Percentiles rank a stretch among this genome's conserved stretches.
phyloP scores from a whole-genome alignment of 2,797 vertebrate genomes.

The Enteromius unitaeniatus region DNA sequence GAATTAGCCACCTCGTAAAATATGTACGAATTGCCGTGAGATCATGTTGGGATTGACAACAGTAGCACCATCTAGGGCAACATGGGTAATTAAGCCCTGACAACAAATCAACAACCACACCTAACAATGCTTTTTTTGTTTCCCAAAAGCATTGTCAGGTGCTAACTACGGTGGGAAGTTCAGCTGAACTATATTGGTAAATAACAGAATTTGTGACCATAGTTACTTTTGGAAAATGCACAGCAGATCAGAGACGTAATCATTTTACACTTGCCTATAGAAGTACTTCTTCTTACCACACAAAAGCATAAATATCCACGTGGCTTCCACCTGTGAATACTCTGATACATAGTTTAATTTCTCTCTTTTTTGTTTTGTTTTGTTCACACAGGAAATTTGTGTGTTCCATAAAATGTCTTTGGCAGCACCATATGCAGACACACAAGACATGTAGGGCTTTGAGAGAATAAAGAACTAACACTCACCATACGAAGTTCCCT shows the following conservation, averaged over 20 bases:
- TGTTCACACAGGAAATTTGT: not conserved
- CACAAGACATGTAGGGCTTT: not conserved
- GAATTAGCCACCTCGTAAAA: no score
- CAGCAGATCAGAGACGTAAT: not conserved
- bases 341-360: constrained; percentile 36
- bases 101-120: not conserved
- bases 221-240: not conserved
- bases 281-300: not conserved
- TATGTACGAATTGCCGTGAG: no score
- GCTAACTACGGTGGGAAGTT: not conserved
- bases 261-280: not conserved
- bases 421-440: not conserved
- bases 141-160: not conserved
- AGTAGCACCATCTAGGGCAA: not conserved
- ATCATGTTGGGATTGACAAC: no score
- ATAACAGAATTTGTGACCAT: not conserved
- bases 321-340: not conserved
- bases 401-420: not conserved
- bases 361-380: not conserved
- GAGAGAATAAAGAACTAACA: constrained; percentile 19
- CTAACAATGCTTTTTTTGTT: no score
- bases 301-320: not conserved
- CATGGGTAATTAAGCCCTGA: not conserved
- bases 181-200: not conserved
- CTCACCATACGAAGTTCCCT: constrained; percentile 86